Conservation (phyloP, 2,113 vertebrate species). For the Reinhardtius hippoglossoides region DNA sequence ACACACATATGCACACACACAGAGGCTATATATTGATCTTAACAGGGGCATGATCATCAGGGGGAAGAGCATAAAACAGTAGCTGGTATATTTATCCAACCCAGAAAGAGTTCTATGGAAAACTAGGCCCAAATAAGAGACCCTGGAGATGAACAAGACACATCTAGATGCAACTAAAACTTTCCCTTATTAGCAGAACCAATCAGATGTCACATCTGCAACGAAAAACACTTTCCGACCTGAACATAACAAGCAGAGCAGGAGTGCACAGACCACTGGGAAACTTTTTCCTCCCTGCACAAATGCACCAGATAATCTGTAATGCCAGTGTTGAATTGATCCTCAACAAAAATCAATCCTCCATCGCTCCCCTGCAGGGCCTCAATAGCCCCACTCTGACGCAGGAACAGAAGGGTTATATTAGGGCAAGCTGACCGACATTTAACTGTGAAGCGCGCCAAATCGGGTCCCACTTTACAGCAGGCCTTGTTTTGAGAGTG, state of each 20-base stretch:
- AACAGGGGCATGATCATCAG: slow-evolving; percentile 66
- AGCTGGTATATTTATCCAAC: slow-evolving; percentile 68
- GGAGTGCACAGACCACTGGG: slow-evolving; percentile 18
- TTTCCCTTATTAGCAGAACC: slow-evolving; percentile 54
- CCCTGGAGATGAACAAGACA: slow-evolving; percentile 49
- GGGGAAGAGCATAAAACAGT: slow-evolving; percentile 68
- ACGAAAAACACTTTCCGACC: slow-evolving; percentile 36
- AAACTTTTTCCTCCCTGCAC: slow-evolving; percentile 38
- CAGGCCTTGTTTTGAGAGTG: slow-evolving; percentile 50
- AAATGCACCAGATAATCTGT: slow-evolving; percentile 49
- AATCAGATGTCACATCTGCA: slow-evolving; percentile 46
- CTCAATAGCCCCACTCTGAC: slow-evolving; percentile 63
- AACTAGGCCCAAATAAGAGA: slow-evolving; percentile 57
- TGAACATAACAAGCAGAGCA: slow-evolving; percentile 31
- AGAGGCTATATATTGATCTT: slow-evolving; percentile 75
- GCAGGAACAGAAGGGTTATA: slow-evolving; percentile 69
- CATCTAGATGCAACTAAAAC: slow-evolving; percentile 39
- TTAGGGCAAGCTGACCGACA: slow-evolving; percentile 68
- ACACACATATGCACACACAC: slow-evolving; percentile 41
- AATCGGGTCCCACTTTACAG: slow-evolving; percentile 45
- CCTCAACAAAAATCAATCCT: slow-evolving; percentile 70
- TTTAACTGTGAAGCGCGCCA: slow-evolving; percentile 51
- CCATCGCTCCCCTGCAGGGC: slow-evolving; percentile 65
- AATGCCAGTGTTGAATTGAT: slow-evolving; percentile 72
- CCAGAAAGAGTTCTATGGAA: slow-evolving; percentile 61